Base-by-base conservation (phyloP, 2,113 vertebrate genomes). In the Pangasianodon hypophthalmus region DNA sequence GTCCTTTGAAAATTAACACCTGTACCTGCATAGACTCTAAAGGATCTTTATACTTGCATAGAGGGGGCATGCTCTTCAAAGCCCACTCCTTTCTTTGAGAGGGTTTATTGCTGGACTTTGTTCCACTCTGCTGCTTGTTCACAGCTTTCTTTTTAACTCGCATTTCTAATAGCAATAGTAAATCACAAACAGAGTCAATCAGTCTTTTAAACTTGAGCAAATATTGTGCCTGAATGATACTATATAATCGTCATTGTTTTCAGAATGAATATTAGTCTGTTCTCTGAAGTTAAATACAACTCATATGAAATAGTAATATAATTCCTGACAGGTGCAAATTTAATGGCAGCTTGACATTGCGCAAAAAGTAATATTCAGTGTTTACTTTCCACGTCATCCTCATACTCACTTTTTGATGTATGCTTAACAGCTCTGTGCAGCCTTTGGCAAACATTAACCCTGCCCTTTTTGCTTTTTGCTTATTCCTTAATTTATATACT, bases 361-460 rank as follows among this genome's bases (percentile, higher is more conserved):
- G 10, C 79, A 58, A 88, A 67, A 88, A 69, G 50, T 64, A 48
- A 58, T 81, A 75, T 80, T 88, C 58, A 86, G 13, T 92, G 79
- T 89, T 87, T 71, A 77, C 67, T 88, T 87, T 90, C 50, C 84
- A 77, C 69, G 84, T 90, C 41, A 84, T 46, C 26, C 71, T 85
- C 37, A 83, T 86, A 86, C 37, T 80, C 26, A 67, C 48, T 80
- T 84, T 79, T 82, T 56, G 26, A 44, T 86, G 54, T 87, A 64
- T 83, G 81, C 52, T 50, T 87, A 37, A 77, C 29, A 58, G 44
- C 46, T 87, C 24, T 87, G 44, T 69, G 29, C 69, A 89, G 80
- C 82, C 46, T 84, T 64, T 44, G 89, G 94, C 91, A 95, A 95
- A 94, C 88, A 95, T 96, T 96, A 94, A 94, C 94, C 56, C 3